A percentile compares a stretch with the other conserved stretches of the same genome.
phyloP scores from a whole-genome alignment of 1,140 invertebrate species.

The Microplitis mediator region DNA sequence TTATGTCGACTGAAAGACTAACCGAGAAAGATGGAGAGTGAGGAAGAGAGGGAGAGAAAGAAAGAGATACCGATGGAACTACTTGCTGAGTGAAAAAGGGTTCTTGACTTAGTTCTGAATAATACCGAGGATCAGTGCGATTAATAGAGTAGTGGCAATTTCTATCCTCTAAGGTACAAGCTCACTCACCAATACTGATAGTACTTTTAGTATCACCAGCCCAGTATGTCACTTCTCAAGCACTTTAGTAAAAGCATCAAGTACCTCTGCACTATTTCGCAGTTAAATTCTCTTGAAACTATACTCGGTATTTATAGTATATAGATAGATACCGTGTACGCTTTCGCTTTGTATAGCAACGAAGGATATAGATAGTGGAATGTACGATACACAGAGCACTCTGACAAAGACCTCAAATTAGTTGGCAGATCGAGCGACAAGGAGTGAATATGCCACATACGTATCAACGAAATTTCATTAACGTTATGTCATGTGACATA shows the following conservation, averaged over 20 bases:
- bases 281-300: too few relatives aligned
- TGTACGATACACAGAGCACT: too few relatives aligned
- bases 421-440: slow-evolving; percentile 28
- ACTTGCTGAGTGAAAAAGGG: not conserved
- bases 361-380: too few relatives aligned
- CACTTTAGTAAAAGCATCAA: slow-evolving; percentile 30
- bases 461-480: not conserved
- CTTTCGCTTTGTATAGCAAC: too few relatives aligned
- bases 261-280: slow-evolving; percentile 30
- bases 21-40: not conserved
- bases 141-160: slow-evolving; percentile 16
- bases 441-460: not conserved
- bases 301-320: too few relatives aligned
- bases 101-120: slow-evolving; percentile 33
- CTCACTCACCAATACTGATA: not conserved
- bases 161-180: too few relatives aligned
- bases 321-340: too few relatives aligned
- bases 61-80: not conserved
- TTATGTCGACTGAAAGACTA: slow-evolving; percentile 20
- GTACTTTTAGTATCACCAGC: not conserved
- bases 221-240: slow-evolving; percentile 12
- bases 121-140: slow-evolving; percentile 26
- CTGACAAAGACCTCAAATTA: slow-evolving; percentile 45
- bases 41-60: not conserved
- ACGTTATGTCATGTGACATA: not conserved